Percentiles rank a stretch among this genome's conserved stretches.
phyloP scores from a whole-genome alignment of 2,888 invertebrate species.

The Heliconius cydno region DNA sequence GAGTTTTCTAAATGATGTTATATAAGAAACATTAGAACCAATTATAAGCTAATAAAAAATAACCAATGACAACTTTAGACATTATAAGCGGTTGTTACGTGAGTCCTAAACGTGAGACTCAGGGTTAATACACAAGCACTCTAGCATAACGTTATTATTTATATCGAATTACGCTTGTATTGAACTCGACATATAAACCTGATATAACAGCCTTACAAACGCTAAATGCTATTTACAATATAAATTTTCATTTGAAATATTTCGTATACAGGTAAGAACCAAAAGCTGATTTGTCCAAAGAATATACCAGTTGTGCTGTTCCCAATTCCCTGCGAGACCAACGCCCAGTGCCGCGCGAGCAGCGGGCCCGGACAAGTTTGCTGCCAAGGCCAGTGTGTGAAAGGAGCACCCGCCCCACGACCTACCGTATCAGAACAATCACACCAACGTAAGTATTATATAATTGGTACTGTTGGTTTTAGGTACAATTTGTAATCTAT shows the following conservation, averaged over 20 bases:
- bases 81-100: not conserved
- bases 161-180: constrained; percentile 34
- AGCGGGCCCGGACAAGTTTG: constrained; percentile 77
- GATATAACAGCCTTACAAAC: not conserved
- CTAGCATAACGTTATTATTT: constrained; percentile 39
- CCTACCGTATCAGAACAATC: constrained; percentile 67
- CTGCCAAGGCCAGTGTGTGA: constrained; percentile 83
- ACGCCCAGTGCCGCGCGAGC: constrained; percentile 72
- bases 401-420: constrained; percentile 84
- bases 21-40: constrained; percentile 7
- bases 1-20: not conserved
- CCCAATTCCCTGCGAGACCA: constrained; percentile 76
- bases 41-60: constrained; percentile 5
- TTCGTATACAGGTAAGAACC: constrained; percentile 65
- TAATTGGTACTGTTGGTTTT: not conserved
- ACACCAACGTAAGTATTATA: constrained; percentile 72
- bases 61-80: constrained; percentile 1
- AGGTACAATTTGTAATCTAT: not conserved
- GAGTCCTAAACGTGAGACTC: not conserved
- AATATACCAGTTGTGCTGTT: constrained; percentile 70
- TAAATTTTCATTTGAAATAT: constrained; percentile 2
- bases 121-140: constrained; percentile 24
- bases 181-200: constrained; percentile 24
- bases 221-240: not conserved
- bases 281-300: constrained; percentile 76